Evolutionary conservation across 2,113 vertebrate genomes (phyloP).

Genomic region (Alethe diademata): DNA sequence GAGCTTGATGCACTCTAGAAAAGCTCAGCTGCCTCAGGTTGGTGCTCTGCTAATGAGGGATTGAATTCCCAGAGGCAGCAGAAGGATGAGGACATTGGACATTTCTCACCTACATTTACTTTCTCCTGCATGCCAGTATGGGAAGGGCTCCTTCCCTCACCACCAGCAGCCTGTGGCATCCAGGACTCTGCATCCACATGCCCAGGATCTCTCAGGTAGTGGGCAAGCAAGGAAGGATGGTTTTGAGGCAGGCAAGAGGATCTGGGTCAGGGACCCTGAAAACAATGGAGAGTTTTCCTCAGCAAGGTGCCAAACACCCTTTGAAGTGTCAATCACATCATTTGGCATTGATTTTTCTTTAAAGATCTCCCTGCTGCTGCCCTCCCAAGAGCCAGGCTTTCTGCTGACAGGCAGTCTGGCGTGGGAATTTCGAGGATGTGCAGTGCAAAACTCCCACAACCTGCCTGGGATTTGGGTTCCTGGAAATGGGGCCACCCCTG

Average conservation of each 20-base stretch:
- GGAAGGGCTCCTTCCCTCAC: not conserved
- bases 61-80: not conserved
- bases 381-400: not conserved
- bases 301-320: not conserved
- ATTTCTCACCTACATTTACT: rapidly evolving
- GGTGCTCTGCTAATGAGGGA: not conserved
- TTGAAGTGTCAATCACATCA: conserved; percentile 17
- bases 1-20: not conserved
- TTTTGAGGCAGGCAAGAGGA: not conserved
- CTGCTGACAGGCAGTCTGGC: not conserved
- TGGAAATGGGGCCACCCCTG: not conserved
- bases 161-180: not conserved
- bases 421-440: not conserved
- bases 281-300: not conserved
- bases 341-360: conserved; percentile 1
- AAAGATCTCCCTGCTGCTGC: not conserved
- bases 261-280: not conserved
- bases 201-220: not conserved
- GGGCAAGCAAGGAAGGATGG: not conserved
- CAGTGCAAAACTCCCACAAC: not conserved
- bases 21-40: not conserved
- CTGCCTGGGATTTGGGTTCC: not conserved
- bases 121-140: not conserved
- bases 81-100: not conserved
- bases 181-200: not conserved